Evolutionary conservation across 2,113 vertebrate species (phyloP).

Genomic region (Plectropomus leopardus): DNA sequence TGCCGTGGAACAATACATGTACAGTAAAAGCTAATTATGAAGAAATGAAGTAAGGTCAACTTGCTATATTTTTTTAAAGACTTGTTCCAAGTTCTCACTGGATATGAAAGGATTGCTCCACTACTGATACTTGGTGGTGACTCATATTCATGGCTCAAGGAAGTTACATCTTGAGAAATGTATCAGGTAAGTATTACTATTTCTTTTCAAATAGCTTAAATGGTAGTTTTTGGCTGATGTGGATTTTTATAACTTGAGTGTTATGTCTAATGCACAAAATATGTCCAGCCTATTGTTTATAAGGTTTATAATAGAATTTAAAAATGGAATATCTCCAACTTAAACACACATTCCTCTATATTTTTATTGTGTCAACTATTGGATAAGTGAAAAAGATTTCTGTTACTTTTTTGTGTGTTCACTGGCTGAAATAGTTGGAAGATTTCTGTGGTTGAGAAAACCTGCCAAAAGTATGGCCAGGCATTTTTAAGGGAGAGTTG

Average conservation of each 20-base stretch:
- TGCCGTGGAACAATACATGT: slow-evolving; percentile 1
- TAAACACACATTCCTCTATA: background rate
- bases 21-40: background rate
- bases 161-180: slow-evolving; percentile 45
- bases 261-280: background rate
- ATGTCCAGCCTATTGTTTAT: background rate
- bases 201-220: slow-evolving; percentile 4
- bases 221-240: background rate
- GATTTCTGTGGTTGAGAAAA: slow-evolving; percentile 62
- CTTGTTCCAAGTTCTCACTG: slow-evolving; percentile 7
- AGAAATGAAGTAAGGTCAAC: slow-evolving; percentile 1
- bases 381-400: background rate
- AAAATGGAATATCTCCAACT: background rate
- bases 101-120: slow-evolving; percentile 12
- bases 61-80: slow-evolving; percentile 15
- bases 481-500: slow-evolving; percentile 69
- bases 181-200: slow-evolving; percentile 66
- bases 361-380: slow-evolving; percentile 3
- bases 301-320: background rate
- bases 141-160: slow-evolving; percentile 58
- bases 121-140: slow-evolving; percentile 24
- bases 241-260: background rate
- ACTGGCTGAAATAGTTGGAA: slow-evolving; percentile 54
- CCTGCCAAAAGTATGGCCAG: slow-evolving; percentile 68
- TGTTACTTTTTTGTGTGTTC: slow-evolving; percentile 40